Evolutionary conservation across 2,888 invertebrate genomes (phyloP).

Genomic region (Sepiola atlantica): DNA sequence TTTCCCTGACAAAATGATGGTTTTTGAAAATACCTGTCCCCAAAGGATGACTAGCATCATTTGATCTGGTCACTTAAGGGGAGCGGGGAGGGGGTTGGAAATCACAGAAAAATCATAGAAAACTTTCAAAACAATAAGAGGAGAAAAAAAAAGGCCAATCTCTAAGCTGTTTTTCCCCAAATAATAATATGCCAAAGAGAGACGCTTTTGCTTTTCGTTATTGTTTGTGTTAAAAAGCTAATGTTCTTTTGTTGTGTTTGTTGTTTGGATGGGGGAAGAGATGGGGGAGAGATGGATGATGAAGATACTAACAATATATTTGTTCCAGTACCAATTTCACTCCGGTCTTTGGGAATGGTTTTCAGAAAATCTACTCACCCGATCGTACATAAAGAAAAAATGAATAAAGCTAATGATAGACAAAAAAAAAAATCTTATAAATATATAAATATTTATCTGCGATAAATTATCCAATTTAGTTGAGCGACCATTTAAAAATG

Average conservation of each 20-base stretch:
- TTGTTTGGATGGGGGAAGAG: background rate
- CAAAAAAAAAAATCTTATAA: background rate
- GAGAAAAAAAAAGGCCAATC: background rate
- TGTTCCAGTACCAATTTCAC: background rate
- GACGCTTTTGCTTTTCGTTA: background rate
- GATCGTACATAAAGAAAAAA: background rate
- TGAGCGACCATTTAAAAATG: background rate
- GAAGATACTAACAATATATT: background rate
- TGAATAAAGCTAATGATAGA: background rate
- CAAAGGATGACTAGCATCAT: background rate
- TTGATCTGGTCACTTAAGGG: background rate
- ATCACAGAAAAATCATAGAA: background rate
- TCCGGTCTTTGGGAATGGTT: background rate
- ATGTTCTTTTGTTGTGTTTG: background rate
- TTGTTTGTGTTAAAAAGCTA: background rate
- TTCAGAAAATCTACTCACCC: background rate
- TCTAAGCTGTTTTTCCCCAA: background rate
- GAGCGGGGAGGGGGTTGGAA: no score
- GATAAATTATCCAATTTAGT: background rate
- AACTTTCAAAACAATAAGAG: background rate
- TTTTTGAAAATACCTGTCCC: conserved; percentile 32
- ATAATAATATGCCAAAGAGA: background rate
- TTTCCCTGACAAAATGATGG: background rate
- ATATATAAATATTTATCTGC: background rate
- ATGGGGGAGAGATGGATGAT: background rate